phyloP scores from a whole-genome alignment of 2,797 vertebrate genomes.

The Telmatherina bonti region DNA sequence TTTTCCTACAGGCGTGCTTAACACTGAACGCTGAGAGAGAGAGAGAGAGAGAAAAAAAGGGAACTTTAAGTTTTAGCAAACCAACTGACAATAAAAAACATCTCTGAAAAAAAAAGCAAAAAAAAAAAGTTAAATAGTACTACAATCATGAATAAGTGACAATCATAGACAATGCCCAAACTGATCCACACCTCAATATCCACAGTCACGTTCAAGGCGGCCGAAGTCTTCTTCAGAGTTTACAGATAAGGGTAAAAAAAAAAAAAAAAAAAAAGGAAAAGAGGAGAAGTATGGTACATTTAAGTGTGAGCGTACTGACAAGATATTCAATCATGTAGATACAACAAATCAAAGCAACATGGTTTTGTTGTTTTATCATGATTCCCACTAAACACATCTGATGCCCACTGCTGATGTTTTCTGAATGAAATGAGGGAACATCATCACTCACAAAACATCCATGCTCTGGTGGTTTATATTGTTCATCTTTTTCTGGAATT shows the following conservation, averaged over 20 bases:
- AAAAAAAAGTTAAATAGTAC: too few relatives aligned
- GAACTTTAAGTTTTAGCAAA: neutral
- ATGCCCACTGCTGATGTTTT: neutral
- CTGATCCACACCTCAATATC: conserved; percentile 78
- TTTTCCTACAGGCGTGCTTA: conserved; percentile 78
- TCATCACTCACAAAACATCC: too few relatives aligned
- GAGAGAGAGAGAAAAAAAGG: neutral
- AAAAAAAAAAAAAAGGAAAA: neutral
- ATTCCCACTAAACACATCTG: neutral
- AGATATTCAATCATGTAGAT: neutral
- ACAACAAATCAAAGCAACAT: neutral
- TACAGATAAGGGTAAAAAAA: neutral
- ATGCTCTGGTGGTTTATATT: too few relatives aligned
- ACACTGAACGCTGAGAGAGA: conserved; percentile 54
- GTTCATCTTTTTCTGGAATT: too few relatives aligned
- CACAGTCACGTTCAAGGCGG: conserved; percentile 76
- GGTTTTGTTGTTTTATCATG: neutral
- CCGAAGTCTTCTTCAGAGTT: conserved; percentile 38
- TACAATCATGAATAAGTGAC: too few relatives aligned
- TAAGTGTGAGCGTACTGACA: too few relatives aligned
- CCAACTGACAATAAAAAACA: too few relatives aligned
- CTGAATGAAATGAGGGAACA: neutral
- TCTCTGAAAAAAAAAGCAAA: too few relatives aligned
- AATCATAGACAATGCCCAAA: too few relatives aligned
- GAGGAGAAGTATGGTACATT: neutral